These are phyloP conservation scores for Calyptomena viridis DNA, from an alignment of 2,113 vertebrate species.

Conservation along the genomic window DNA sequence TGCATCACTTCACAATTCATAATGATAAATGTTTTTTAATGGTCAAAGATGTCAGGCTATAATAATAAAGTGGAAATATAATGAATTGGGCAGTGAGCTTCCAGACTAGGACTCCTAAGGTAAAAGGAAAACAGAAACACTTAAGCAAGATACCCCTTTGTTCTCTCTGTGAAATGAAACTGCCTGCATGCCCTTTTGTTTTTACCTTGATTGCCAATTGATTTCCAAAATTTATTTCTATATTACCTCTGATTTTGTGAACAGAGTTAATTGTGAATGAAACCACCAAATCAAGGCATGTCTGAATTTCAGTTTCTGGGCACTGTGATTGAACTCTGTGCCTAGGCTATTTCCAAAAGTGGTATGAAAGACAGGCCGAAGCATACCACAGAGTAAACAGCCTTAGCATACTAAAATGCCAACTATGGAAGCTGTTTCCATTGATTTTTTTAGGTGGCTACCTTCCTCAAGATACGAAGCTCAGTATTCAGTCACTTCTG, in stretches of 20 bases:
- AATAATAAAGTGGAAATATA: neutral
- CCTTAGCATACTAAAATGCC: neutral
- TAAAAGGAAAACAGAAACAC: neutral
- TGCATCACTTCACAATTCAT: neutral
- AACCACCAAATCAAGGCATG: neutral
- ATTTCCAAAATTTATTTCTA: neutral
- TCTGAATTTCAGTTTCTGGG: neutral
- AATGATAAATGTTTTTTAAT: slow-evolving; percentile 4
- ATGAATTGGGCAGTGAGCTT: neutral
- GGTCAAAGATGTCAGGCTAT: neutral
- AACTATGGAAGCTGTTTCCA: neutral
- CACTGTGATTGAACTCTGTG: neutral
- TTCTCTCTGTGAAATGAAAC: neutral
- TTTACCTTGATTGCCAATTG: neutral
- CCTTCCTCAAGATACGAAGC: neutral
- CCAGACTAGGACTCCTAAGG: neutral
- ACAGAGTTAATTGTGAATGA: neutral
- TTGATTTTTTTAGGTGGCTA: neutral
- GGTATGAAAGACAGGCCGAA: fast-evolving
- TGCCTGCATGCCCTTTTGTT: neutral
- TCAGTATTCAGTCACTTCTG: neutral
- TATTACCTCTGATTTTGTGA: neutral
- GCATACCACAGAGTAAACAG: too few relatives aligned
- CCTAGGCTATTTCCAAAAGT: neutral
- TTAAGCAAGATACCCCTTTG: neutral